Percentiles rank a stretch among this genome's conserved stretches.
Conservation (phyloP, 2,113 vertebrate species). For the Mystacornis crossleyi region DNA sequence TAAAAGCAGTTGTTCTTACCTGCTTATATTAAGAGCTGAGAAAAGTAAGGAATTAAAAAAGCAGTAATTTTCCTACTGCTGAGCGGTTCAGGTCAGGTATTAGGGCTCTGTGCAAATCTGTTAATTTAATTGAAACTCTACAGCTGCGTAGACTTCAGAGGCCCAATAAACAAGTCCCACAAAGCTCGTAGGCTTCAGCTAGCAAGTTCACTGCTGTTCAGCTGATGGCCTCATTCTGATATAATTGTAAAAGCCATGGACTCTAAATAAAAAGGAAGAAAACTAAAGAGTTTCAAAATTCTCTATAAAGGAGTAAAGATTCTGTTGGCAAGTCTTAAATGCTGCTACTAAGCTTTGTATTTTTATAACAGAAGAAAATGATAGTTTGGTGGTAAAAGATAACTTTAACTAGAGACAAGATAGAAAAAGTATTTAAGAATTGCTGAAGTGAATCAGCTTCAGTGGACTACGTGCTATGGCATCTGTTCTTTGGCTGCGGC, state of each 20-base stretch:
- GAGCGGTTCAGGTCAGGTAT: neutral
- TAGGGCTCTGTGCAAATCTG: neutral
- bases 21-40: neutral
- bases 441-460: neutral
- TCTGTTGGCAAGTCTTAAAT: neutral
- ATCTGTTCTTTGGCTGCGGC: neutral
- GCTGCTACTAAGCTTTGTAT: neutral
- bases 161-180: neutral
- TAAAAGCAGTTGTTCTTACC: neutral
- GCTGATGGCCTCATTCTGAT: neutral
- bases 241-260: neutral
- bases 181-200: neutral
- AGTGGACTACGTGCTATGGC: neutral
- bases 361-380: neutral
- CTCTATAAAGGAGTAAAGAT: neutral
- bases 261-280: neutral
- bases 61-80: neutral
- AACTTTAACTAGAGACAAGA: neutral
- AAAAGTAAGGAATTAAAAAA: neutral
- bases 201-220: neutral
- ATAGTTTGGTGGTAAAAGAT: neutral
- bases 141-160: neutral
- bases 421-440: neutral
- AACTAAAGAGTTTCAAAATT: neutral
- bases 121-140: conserved; percentile 8